Evolutionary conservation across 2,888 invertebrate species (phyloP).

Genomic region (Blastobasis lacticolella): DNA sequence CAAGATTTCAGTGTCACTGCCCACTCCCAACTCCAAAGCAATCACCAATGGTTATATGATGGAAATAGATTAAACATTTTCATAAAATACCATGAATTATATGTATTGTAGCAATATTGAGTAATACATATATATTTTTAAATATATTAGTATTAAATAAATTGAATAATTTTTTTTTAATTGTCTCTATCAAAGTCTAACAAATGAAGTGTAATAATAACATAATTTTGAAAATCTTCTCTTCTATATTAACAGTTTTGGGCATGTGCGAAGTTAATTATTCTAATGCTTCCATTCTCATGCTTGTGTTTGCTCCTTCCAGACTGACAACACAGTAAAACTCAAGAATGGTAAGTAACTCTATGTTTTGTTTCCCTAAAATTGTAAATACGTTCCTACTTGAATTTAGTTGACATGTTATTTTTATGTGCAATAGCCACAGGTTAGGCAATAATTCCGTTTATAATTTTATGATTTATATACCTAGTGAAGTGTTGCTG

Average conservation of each 20-base stretch:
- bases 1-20: slow-evolving; percentile 29
- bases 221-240: no score
- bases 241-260: no score
- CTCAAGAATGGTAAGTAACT: slow-evolving; percentile 1
- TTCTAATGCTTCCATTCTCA: neutral
- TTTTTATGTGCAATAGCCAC: neutral
- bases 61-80: slow-evolving; percentile 29
- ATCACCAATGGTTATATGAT: slow-evolving; percentile 32
- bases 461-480: neutral
- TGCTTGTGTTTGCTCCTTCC: neutral
- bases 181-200: neutral
- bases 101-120: neutral
- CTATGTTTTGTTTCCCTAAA: neutral
- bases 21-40: slow-evolving; percentile 24
- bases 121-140: neutral
- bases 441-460: neutral
- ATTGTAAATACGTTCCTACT: neutral
- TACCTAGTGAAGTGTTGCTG: slow-evolving; percentile 21
- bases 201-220: neutral
- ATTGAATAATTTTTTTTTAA: neutral
- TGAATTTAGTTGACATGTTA: neutral
- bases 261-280: no score
- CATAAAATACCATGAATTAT: neutral
- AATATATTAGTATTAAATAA: neutral
- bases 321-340: neutral